Percentiles rank a stretch among this genome's conserved stretches.
phyloP scores from a whole-genome alignment of 2,113 vertebrate species.

The Calyptomena viridis region DNA sequence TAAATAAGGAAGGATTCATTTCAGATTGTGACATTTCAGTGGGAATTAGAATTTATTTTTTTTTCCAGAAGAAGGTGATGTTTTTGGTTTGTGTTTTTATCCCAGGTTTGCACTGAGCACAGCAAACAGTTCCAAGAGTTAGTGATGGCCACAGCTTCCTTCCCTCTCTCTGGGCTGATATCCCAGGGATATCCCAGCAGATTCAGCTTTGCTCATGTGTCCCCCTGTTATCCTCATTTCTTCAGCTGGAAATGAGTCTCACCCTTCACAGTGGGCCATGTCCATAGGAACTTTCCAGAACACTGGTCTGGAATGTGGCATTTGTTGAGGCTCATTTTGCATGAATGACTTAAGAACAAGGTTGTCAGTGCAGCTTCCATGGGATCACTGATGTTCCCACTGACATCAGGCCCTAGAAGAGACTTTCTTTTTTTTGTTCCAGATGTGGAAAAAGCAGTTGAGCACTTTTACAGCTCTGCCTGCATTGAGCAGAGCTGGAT shows the following conservation, averaged over 20 bases:
- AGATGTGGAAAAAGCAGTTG: not conserved
- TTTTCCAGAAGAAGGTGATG: not conserved
- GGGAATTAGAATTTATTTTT: not conserved
- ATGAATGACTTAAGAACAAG: not conserved
- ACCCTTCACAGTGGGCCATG: rapidly evolving
- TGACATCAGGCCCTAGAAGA: not conserved
- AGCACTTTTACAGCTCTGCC: not conserved
- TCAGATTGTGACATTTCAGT: not conserved
- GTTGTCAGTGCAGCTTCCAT: not conserved
- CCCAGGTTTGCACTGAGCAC: not conserved
- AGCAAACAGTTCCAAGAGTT: not conserved
- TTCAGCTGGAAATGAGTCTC: not conserved
- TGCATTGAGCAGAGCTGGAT: not conserved
- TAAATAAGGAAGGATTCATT: not conserved
- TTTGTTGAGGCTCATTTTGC: not conserved
- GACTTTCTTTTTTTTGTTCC: not conserved
- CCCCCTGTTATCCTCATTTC: not conserved
- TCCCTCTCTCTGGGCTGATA: not conserved
- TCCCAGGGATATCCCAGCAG: not conserved
- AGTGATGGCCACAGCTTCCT: not conserved
- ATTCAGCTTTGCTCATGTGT: not conserved
- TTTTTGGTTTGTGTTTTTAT: not conserved
- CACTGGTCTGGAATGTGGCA: not conserved
- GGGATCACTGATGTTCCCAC: not conserved
- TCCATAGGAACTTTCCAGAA: not conserved